Base-by-base conservation (phyloP, 92 coral and sea anemone genomes). In the Umimayanthus kanabou region DNA sequence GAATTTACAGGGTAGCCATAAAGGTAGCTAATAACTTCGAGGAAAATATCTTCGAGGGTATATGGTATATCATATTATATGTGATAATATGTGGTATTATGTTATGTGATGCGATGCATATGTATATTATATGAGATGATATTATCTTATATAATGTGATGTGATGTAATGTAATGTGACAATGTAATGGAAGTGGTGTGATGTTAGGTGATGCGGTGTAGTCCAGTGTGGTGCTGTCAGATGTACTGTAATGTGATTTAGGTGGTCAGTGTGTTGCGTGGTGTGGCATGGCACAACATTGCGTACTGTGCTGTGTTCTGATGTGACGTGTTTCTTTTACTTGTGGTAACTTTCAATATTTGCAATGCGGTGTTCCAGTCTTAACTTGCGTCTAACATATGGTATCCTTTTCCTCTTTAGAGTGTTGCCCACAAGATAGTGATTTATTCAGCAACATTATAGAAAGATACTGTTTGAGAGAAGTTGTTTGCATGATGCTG, bases 401-500 rank as follows among this genome's bases (percentile, higher is more conserved):
- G 58, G 20, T 13, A 53, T 53, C 20, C 58, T 20, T 70, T 70
- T 23, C 50, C 9, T 1, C 37, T 80, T 28, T 29, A 83, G 87
- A 83, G 28, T 83, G 87, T 18, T 70, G 67, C 25, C 87, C 87
- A 5, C 65, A 72, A 18, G 79, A 83, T 6, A 18, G 78, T 18
- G 87, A 83, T 70, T 83, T 83, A 9, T 16, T 83, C 39, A 6
- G 28, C 23, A 45, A 26, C 30, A 47, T 83, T 55, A 1, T 83
- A 26, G 30, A 2, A 30, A 83, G 87, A 45, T 47, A 45, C 42
- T 83, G 87, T 26, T 69, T 83, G 76, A 47, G 9, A 5, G 79
- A 70, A 49, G 87, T 70, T 28, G 66, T 83, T 9, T 83, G 87
- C 28, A 18, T 8, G 22, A 67, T n/a, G 78, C 87, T 83, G 9